These are phyloP conservation scores for Rotaria socialis DNA, from an alignment of 2,888 invertebrate genomes.

Conservation along the genomic window DNA sequence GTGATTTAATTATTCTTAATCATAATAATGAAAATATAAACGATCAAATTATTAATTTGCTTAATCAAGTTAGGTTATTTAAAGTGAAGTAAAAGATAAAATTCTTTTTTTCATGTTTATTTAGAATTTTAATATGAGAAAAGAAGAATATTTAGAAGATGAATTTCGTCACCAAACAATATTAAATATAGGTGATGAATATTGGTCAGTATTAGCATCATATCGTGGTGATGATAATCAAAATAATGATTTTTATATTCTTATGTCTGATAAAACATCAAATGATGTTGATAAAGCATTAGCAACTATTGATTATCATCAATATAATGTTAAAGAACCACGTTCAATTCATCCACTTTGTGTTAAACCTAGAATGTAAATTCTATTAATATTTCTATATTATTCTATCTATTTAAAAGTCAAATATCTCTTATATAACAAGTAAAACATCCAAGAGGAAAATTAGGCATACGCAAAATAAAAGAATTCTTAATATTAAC, in stretches of 20 bases:
- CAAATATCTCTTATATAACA: too few relatives aligned
- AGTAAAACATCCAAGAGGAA: too few relatives aligned
- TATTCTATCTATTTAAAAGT: too few relatives aligned
- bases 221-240: conserved; percentile 24
- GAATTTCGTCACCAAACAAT: conserved; percentile 20
- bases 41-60: not conserved
- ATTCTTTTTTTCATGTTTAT: not conserved
- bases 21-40: conserved; percentile 1
- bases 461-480: too few relatives aligned
- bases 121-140: not conserved
- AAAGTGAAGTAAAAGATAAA: not conserved
- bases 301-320: conserved; percentile 10
- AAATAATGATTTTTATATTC: conserved; percentile 6
- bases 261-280: not conserved
- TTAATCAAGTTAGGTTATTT: not conserved
- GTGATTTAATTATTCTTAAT: not conserved
- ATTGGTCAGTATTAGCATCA: not conserved
- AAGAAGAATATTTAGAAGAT: conserved; percentile 25
- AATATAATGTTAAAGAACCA: not conserved
- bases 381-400: not conserved
- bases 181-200: not conserved
- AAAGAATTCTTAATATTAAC: too few relatives aligned
- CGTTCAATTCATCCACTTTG: not conserved
- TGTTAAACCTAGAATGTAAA: not conserved
- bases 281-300: conserved; percentile 17